These are phyloP conservation scores for Apamea crenata DNA, from an alignment of 2,888 invertebrate genomes.

Conservation along the genomic window DNA sequence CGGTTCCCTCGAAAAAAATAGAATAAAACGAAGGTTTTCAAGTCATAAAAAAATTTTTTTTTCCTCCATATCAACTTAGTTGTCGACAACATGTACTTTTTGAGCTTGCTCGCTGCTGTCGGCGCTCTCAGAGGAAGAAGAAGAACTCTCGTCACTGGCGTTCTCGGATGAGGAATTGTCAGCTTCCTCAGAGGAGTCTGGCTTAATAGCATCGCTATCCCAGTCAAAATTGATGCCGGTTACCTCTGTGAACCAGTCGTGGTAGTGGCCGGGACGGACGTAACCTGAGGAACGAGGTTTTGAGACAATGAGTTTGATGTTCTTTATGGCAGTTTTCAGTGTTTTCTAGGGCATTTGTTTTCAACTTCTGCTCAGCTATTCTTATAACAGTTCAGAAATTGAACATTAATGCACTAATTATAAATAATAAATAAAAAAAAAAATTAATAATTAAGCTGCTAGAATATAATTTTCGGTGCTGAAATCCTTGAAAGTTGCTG, in stretches of 20 bases:
- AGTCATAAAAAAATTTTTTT: constrained; percentile 8
- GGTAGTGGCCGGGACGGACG: constrained; percentile 85
- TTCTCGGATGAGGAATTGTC: not conserved
- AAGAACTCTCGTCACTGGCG: not conserved
- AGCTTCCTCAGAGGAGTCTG: not conserved
- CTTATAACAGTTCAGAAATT: too few relatives aligned
- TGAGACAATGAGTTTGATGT: not conserved
- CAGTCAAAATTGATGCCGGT: constrained; percentile 85
- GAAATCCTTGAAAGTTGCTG: not conserved
- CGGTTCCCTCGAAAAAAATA: not conserved
- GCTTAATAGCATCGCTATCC: constrained; percentile 60
- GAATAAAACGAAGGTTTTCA: constrained; percentile 1
- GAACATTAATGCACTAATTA: too few relatives aligned
- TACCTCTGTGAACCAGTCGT: constrained; percentile 80
- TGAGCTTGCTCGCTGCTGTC: constrained; percentile 23
- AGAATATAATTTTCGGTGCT: not conserved
- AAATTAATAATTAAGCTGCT: too few relatives aligned
- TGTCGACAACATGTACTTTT: constrained; percentile 42
- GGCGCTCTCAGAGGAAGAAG: not conserved
- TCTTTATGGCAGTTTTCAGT: not conserved
- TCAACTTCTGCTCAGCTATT: too few relatives aligned
- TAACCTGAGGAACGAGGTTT: constrained; percentile 73
- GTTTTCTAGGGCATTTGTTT: not conserved
- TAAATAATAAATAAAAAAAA: too few relatives aligned
- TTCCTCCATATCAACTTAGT: not conserved